A percentile compares a stretch with the other conserved stretches of the same genome.
Evolutionary conservation across 2,888 invertebrate species (phyloP).

Genomic region (Criorhina ranunculi): DNA sequence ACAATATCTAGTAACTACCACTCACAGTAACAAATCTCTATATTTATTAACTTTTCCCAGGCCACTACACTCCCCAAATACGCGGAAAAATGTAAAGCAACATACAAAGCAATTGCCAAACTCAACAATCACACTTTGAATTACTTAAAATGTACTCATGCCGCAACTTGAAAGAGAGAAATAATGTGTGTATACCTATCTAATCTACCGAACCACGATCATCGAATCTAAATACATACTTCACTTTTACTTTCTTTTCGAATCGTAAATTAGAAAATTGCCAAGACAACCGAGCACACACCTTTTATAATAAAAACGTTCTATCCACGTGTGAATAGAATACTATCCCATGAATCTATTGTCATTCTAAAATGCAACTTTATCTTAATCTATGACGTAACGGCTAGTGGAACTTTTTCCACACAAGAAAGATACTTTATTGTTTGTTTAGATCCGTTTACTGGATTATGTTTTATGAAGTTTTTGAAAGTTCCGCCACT

Average conservation of each 20-base stretch:
- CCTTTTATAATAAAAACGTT: constrained; percentile 3
- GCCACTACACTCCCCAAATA: neutral
- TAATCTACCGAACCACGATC: constrained; percentile 22
- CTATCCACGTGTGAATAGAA: constrained; percentile 3
- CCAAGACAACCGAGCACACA: neutral
- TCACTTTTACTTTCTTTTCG: constrained; percentile 55
- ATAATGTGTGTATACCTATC: constrained; percentile 22
- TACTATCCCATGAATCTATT: neutral
- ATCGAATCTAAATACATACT: constrained; percentile 29
- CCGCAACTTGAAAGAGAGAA: constrained; percentile 41
- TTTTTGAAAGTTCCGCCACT: constrained; percentile 27
- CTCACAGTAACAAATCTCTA: neutral
- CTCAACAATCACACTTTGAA: constrained; percentile 16
- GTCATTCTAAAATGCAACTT: constrained; percentile 7
- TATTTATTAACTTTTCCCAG: no score
- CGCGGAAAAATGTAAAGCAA: neutral
- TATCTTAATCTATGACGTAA: constrained; percentile 22
- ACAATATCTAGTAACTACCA: neutral
- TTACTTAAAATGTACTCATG: constrained; percentile 8
- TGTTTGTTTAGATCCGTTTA: constrained; percentile 1
- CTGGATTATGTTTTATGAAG: constrained; percentile 14
- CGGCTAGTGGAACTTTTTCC: neutral
- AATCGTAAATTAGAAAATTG: constrained; percentile 48
- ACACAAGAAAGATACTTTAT: neutral
- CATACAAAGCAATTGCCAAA: constrained; percentile 1